A percentile compares a stretch with the other conserved stretches of the same genome.
Conservation (phyloP, 1,140 invertebrate genomes). For the Proales similis region DNA sequence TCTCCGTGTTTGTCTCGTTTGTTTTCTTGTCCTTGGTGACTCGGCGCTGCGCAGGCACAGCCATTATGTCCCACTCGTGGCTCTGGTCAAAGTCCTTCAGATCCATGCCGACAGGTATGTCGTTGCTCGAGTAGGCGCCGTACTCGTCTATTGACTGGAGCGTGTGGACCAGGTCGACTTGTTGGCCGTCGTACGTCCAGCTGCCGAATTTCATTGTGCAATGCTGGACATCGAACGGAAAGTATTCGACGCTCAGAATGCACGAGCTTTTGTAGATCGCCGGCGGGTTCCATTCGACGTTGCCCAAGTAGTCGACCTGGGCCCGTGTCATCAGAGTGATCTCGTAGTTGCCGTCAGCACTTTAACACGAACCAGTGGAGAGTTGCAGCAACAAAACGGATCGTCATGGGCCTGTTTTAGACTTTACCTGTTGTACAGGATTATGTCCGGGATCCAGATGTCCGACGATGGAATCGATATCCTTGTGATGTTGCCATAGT, state of each 20-base stretch:
- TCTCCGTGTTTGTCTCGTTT: constrained; percentile 81
- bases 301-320: constrained; percentile 75
- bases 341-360: constrained; percentile 94
- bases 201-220: constrained; percentile 73
- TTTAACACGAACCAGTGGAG: constrained; percentile 49
- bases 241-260: constrained; percentile 80
- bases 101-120: constrained; percentile 42
- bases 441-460: constrained; percentile 69
- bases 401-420: constrained; percentile 1
- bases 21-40: constrained; percentile 76
- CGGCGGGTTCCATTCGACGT: constrained; percentile 73
- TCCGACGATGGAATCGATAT: constrained; percentile 60
- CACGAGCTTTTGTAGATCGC: constrained; percentile 98
- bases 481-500: constrained; percentile 14
- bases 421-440: constrained; percentile 54
- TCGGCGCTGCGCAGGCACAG: constrained; percentile 64
- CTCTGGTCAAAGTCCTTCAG: constrained; percentile 57
- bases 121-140: not conserved
- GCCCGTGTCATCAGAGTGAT: constrained; percentile 94
- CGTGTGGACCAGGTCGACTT: constrained; percentile 59
- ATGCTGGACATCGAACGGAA: constrained; percentile 68
- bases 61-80: constrained; percentile 97
- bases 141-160: not conserved
- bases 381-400: constrained; percentile 41
- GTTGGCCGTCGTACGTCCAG: constrained; percentile 94